phyloP scores from a whole-genome alignment of 2,113 vertebrate genomes.

The Mionectes macconnelli region DNA sequence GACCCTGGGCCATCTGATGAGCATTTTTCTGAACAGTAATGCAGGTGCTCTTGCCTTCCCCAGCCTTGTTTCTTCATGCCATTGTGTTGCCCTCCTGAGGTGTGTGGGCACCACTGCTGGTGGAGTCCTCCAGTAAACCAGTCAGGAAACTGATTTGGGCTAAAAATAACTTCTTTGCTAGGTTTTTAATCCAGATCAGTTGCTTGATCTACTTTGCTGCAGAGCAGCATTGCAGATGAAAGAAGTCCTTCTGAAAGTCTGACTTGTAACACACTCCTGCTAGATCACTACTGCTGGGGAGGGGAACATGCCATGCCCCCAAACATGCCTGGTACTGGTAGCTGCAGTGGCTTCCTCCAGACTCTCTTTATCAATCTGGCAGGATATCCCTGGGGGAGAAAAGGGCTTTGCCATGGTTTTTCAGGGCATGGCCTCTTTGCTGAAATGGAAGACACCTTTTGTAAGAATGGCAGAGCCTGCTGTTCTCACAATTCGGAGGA shows the following conservation, averaged over 20 bases:
- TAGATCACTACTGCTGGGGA: neutral
- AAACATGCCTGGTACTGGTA: rapidly evolving
- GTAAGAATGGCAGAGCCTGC: neutral
- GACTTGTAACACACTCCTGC: neutral
- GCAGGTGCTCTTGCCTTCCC: neutral
- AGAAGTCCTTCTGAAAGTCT: neutral
- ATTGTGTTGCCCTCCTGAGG: neutral
- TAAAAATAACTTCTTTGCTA: slow-evolving; percentile 41
- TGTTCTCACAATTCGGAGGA: neutral
- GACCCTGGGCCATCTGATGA: neutral
- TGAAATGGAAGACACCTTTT: neutral
- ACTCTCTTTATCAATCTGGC: neutral
- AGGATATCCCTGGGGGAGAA: neutral
- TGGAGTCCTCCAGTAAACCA: neutral
- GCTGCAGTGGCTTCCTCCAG: neutral
- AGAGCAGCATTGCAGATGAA: neutral
- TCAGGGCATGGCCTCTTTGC: neutral
- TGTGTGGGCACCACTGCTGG: neutral
- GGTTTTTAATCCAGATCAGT: slow-evolving; percentile 47
- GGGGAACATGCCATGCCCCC: rapidly evolving
- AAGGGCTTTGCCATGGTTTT: neutral
- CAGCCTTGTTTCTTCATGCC: neutral
- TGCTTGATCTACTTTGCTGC: slow-evolving; percentile 24
- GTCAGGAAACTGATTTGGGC: neutral
- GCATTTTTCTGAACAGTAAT: neutral